These are phyloP conservation scores for Abscondita cerata DNA, from an alignment of 2,888 invertebrate species.

Conservation along the genomic window DNA sequence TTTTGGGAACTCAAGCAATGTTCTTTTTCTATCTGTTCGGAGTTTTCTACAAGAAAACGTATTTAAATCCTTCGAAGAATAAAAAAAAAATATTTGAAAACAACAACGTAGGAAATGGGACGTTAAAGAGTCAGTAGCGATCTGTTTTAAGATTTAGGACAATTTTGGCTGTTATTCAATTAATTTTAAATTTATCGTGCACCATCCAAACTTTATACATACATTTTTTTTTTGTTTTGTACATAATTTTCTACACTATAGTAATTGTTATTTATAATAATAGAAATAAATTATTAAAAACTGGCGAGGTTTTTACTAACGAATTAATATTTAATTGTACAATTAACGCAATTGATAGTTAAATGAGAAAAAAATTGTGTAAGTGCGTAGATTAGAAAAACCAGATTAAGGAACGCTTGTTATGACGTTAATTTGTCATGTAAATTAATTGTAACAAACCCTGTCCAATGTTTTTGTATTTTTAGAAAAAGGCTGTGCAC, in stretches of 20 bases:
- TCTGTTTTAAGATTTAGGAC: not conserved
- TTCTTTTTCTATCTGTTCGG: slow-evolving; percentile 82
- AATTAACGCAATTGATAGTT: too few species aligned
- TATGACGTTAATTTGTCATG: too few species aligned
- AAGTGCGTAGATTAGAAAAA: too few species aligned
- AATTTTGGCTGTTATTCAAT: slow-evolving; percentile 21
- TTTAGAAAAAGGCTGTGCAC: too few species aligned
- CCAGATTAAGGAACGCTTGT: too few species aligned
- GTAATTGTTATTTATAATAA: slow-evolving; percentile 24
- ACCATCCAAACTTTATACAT: too few species aligned
- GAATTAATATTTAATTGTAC: too few species aligned
- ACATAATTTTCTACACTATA: slow-evolving; percentile 12
- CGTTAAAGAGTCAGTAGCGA: slow-evolving; percentile 36
- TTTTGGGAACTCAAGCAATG: slow-evolving; percentile 71
- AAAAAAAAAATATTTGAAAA: slow-evolving; percentile 14
- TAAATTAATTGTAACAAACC: too few species aligned
- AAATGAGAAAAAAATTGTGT: too few species aligned
- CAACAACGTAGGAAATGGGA: slow-evolving; percentile 38
- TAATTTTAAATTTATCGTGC: not conserved
- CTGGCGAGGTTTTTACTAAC: too few species aligned
- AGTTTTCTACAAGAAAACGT: slow-evolving; percentile 74
- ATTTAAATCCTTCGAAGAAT: slow-evolving; percentile 51
- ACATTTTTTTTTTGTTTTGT: too few species aligned
- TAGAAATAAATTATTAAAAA: slow-evolving; percentile 20
- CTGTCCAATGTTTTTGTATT: too few species aligned